These are phyloP conservation scores for Astreopora myriophthalma DNA, from an alignment of 64 coral and sea anemone genomes.

Conservation along the genomic window DNA sequence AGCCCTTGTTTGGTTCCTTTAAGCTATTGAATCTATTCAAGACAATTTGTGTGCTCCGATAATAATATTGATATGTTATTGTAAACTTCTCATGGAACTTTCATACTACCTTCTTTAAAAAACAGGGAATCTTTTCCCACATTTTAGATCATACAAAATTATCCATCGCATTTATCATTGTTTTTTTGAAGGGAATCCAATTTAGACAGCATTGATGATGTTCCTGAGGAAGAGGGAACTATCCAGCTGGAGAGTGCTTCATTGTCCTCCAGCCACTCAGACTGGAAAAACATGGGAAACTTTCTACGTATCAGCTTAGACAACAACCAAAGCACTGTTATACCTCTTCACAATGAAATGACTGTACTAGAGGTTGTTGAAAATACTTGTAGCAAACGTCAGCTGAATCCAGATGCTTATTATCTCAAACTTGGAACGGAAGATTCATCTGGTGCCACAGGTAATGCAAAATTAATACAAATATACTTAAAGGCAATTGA, in stretches of 20 bases:
- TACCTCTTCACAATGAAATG: conserved; percentile 81
- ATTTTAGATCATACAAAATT: no score
- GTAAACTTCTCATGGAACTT: no score
- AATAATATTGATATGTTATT: no score
- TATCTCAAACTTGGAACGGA: conserved; percentile 85
- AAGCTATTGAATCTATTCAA: no score
- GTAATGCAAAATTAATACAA: conserved; percentile 61
- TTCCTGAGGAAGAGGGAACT: conserved; percentile 37
- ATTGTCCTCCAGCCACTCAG: conserved; percentile 74
- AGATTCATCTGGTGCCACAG: conserved; percentile 60
- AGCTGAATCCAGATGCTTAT: conserved; percentile 76
- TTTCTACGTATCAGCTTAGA: conserved; percentile 82
- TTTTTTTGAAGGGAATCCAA: conserved; percentile 11
- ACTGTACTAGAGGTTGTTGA: conserved; percentile 75
- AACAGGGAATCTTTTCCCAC: no score
- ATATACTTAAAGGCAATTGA: no score
- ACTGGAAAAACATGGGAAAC: conserved; percentile 96
- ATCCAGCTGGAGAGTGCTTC: conserved; percentile 39
- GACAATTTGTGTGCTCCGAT: no score
- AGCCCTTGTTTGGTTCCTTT: no score
- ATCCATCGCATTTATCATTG: no score
- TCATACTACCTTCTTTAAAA: no score
- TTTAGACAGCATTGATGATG: conserved; percentile 79
- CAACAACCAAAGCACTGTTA: conserved; percentile 85
- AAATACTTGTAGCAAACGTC: conserved; percentile 86